Conservation (phyloP, 2,888 invertebrate species). For the Cephonodes hylas region DNA sequence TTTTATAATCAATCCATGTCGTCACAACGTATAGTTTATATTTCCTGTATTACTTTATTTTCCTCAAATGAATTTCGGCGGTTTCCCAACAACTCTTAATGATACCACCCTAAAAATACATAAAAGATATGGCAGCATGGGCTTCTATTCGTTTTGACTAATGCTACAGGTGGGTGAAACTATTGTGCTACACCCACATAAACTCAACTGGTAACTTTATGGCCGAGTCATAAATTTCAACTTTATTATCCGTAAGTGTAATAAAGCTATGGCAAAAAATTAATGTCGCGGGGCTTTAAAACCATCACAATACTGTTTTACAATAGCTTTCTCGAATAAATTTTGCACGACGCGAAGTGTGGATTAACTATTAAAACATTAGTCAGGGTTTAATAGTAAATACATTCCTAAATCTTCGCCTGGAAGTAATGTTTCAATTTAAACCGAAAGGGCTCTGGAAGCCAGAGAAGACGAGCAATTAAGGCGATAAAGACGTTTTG, state of each 20-base stretch:
- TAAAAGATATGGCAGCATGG: no score
- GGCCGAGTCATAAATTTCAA: conserved; percentile 44
- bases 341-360: neutral
- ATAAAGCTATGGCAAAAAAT: conserved; percentile 32
- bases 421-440: conserved; percentile 42
- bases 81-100: no score
- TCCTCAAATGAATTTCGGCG: no score
- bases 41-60: neutral
- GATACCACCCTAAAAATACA: no score
- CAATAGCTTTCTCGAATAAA: conserved; percentile 6
- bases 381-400: conserved; percentile 10
- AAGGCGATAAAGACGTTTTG: conserved; percentile 60
- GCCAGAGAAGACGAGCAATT: conserved; percentile 48
- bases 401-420: neutral
- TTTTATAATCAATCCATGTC: neutral
- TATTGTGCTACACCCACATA: conserved; percentile 29
- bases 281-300: neutral
- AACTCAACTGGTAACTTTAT: conserved; percentile 39
- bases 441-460: conserved; percentile 39
- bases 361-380: neutral
- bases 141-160: neutral
- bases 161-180: conserved; percentile 52
- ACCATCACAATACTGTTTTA: neutral
- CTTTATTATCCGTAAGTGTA: conserved; percentile 41
- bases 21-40: neutral